Percentiles rank a stretch among this genome's conserved stretches.
Evolutionary conservation across 2,888 invertebrate genomes (phyloP).

Genomic region (Hydrotaea cyrtoneurina): DNA sequence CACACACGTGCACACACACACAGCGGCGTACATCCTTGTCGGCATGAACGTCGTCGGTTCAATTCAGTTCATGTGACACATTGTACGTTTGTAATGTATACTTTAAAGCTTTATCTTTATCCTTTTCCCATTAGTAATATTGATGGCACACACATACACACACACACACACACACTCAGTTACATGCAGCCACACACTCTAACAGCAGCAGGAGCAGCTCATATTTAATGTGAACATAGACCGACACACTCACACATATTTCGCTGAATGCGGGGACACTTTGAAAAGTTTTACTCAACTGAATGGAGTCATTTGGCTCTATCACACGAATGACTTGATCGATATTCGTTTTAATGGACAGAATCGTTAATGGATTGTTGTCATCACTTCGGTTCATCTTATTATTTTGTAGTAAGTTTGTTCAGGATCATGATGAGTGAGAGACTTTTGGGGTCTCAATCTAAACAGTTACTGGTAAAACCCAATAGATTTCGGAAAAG

Average conservation of each 20-base stretch:
- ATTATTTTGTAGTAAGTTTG: too few relatives aligned
- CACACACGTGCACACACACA: slow-evolving; percentile 5
- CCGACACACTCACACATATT: not conserved
- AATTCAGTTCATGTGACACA: slow-evolving; percentile 33
- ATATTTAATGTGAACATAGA: not conserved
- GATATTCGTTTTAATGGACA: too few relatives aligned
- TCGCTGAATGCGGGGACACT: not conserved
- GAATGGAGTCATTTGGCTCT: too few relatives aligned
- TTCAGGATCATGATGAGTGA: too few relatives aligned
- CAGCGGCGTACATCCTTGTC: not conserved
- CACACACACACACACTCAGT: not conserved
- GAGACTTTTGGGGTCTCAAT: too few relatives aligned
- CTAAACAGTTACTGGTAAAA: too few relatives aligned
- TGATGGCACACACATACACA: slow-evolving; percentile 51
- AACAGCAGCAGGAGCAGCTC: not conserved
- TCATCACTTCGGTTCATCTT: too few relatives aligned
- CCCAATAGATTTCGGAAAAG: too few relatives aligned
- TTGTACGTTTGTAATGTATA: slow-evolving; percentile 52
- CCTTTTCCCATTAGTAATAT: slow-evolving; percentile 68
- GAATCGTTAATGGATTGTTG: too few relatives aligned
- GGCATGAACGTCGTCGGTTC: slow-evolving; percentile 23
- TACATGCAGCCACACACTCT: not conserved
- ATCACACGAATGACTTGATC: too few relatives aligned
- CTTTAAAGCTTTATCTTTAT: slow-evolving; percentile 66
- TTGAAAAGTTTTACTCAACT: not conserved